Conservation (phyloP, 2,797 vertebrate genomes). For the Coreius guichenoti region DNA sequence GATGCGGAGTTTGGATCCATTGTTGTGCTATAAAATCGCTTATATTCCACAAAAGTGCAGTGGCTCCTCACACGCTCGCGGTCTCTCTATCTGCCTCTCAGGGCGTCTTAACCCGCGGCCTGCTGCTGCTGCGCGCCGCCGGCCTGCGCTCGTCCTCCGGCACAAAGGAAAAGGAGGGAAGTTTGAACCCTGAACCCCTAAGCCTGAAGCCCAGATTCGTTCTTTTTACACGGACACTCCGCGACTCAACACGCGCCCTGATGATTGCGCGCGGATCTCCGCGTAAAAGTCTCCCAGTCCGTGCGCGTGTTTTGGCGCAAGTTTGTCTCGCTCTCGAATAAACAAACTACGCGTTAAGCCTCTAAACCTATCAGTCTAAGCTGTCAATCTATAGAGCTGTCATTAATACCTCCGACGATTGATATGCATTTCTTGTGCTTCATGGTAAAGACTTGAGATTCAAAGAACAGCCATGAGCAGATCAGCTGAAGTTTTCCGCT, state of each 20-base stretch:
- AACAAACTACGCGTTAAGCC: slow-evolving; percentile 9
- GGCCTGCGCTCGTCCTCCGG: neutral
- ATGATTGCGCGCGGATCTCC: neutral
- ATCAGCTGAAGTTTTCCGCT: slow-evolving; percentile 35
- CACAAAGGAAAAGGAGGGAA: slow-evolving; percentile 77
- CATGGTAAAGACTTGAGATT: slow-evolving; percentile 4
- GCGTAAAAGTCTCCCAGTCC: neutral
- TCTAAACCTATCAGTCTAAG: neutral
- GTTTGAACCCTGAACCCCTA: slow-evolving; percentile 66
- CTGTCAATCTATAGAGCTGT: slow-evolving; percentile 13
- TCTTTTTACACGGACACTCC: neutral
- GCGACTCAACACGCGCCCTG: neutral
- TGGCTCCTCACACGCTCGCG: neutral
- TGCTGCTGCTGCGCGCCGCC: slow-evolving; percentile 17
- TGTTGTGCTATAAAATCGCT: slow-evolving; percentile 11
- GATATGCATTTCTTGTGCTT: neutral
- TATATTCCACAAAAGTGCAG: neutral
- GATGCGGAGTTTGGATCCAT: slow-evolving; percentile 81
- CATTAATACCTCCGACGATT: neutral
- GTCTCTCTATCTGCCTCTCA: neutral
- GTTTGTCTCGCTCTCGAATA: neutral
- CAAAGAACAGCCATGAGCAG: slow-evolving; percentile 3
- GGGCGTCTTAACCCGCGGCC: slow-evolving; percentile 40
- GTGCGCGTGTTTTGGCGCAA: neutral
- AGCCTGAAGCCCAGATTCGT: neutral